Base-by-base conservation (phyloP, 2,113 vertebrate genomes). In the Pelvicachromis taeniatus region DNA sequence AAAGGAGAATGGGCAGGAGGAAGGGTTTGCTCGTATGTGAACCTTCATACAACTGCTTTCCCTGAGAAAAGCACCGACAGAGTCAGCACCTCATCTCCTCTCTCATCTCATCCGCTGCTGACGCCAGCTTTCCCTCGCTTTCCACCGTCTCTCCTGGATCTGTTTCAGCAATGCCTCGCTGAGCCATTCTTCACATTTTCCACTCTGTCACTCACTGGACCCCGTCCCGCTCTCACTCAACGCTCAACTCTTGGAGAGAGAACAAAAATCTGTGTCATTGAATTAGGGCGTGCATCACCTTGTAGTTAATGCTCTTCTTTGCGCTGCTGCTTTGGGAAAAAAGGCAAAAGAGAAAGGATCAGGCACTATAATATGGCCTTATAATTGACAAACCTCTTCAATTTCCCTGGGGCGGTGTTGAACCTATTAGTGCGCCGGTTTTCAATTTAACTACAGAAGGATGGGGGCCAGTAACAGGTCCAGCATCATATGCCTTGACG, bases 131-230 rank as follows among this genome's bases (percentile, higher is more conserved):
- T 87, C 86, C 84, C 78, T 82, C 23, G 14, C 86, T 84, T 78
- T 81, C 59, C 58, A 45, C 78, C 11, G 23, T 80, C 88, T 85
- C 86, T 87, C 65, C 83, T 93, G 94, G 92, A 92, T 88, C 75
- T 73, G 65, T 54, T 89, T 91, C 94, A 95, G 82, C 82, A 14
- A 89, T 29, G 83, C 70, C 88, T 61, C 54, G 38, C 93, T 78
- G 88, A 93, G 91, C 88, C 88, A 82, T 90, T 90, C 91, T 90
- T 94, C 92, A 94, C 93, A 95, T 95, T 93, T 95, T 94, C 95
- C 95, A 93, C 78, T 85, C 89, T 86, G 94, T 92, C 94, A 93
- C 89, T 94, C 87, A 79, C 73, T 82, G 85, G 88, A 91, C 77
- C 52, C 59, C 81, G 13, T 91, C 89, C 93, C 55, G 54, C 79